Base-by-base conservation (phyloP, 2,797 vertebrate species). In the Pyrocephalus nanus region DNA sequence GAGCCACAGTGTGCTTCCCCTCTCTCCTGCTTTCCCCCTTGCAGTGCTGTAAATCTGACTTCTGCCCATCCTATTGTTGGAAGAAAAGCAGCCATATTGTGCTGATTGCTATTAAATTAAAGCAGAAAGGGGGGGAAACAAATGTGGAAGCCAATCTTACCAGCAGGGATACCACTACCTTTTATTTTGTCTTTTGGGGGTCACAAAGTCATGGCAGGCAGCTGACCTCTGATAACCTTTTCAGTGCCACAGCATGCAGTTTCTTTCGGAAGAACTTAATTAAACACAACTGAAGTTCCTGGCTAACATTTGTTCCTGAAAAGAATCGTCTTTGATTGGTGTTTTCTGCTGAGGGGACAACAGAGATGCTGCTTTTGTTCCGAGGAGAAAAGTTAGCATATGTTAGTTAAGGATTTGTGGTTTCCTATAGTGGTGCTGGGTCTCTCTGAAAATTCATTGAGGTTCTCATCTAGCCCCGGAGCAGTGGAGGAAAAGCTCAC, bases 81-180 rank as follows among this genome's bases (percentile, higher is more conserved):
- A 97, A 96, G 98, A 97, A 98, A 98, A 98, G 97, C 98, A 96
- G 95, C 98, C 99, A 99, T 99, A 99, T 99, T 99, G 99, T 99
- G 98, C 98, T 97, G 98, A 98, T 98, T 98, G 98, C 98, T 98
- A 98, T 98, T 98, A 99, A 98, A 99, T 99, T 99, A 99, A 98
- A 98, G 98, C 97, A 98, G 98, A 99, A 99, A 99, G 97, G 90
- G 83, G 92, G 65, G 92, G 90, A 95, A 95, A 98, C 97, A 98
- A 98, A 98, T 32, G 97, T 88, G 72, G 98, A 97, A 98, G 98
- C 97, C 98, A 98, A 97, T 98, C 98, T 96, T 98, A 97, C 96
- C 98, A 98, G 98, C 97, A 96, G 98, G 99, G 97, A 97, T 97
- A 97, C 97, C 91, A 65, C 97, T 97, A 97, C 97, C 98, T 98